Conservation (phyloP, 2,888 invertebrate genomes). For the Gastracanthus pulcherrimus region DNA sequence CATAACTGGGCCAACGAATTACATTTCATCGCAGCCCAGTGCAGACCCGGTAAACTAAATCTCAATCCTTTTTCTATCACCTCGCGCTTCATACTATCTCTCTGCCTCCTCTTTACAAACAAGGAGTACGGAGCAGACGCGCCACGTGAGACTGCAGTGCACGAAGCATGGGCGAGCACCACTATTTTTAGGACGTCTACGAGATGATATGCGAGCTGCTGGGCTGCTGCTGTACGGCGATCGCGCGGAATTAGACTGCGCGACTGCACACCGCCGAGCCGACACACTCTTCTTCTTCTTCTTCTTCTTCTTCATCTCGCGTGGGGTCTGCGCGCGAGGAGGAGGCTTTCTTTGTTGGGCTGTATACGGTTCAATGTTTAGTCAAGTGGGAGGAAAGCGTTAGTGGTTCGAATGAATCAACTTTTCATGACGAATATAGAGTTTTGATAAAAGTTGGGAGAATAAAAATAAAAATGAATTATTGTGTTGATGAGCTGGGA, state of each 20-base stretch:
- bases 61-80: conserved; percentile 12
- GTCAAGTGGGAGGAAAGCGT: not conserved
- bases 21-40: too few species aligned
- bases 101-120: not conserved
- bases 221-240: not conserved
- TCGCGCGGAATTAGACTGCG: conserved; percentile 6
- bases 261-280: not conserved
- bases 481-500: too few species aligned
- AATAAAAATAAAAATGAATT: not conserved
- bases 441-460: not conserved
- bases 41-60: not conserved
- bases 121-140: not conserved
- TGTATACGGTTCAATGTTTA: not conserved
- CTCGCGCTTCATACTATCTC: not conserved
- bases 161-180: not conserved
- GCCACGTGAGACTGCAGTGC: not conserved
- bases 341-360: not conserved
- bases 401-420: not conserved
- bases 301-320: too few species aligned
- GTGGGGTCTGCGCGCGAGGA: not conserved
- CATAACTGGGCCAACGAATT: not conserved
- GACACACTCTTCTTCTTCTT: not conserved
- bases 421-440: not conserved
- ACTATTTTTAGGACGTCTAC: not conserved
- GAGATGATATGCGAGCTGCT: not conserved